Evolutionary conservation across 2,113 vertebrate species (phyloP).

Genomic region (Hippocampus zosterae): DNA sequence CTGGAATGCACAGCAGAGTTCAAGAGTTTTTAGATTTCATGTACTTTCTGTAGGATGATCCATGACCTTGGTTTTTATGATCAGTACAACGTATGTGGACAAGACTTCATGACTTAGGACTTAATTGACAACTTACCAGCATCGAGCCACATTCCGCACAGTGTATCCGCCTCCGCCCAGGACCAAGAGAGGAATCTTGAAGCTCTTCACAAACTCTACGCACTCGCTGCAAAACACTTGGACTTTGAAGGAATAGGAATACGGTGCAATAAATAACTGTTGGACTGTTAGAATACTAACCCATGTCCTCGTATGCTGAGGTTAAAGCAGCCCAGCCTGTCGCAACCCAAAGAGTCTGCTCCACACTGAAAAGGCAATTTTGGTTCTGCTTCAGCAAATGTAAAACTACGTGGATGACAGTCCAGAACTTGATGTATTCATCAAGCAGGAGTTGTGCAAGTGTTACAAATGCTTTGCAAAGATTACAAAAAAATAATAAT

Average conservation of each 20-base stretch:
- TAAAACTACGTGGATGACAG: not conserved
- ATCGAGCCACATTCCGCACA: slow-evolving; percentile 92
- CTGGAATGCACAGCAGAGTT: slow-evolving; percentile 54
- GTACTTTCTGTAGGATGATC: no score
- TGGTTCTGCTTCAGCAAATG: not conserved
- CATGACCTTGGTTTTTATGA: no score
- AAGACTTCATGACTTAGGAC: no score
- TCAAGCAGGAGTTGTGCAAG: not conserved
- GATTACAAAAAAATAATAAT: no score
- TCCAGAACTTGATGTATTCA: not conserved
- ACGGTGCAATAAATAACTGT: not conserved
- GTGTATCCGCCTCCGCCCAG: slow-evolving; percentile 97
- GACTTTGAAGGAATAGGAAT: not conserved
- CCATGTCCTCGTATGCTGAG: slow-evolving; percentile 98
- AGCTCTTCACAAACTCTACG: slow-evolving; percentile 97
- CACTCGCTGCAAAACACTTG: slow-evolving; percentile 79
- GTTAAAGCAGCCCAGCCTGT: slow-evolving; percentile 95
- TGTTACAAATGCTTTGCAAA: no score
- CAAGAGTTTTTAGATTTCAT: not conserved
- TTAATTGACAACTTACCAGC: slow-evolving; percentile 76
- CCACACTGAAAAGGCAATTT: slow-evolving; percentile 78
- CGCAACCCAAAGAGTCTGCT: slow-evolving; percentile 94
- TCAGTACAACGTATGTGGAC: no score
- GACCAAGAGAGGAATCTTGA: slow-evolving; percentile 93
- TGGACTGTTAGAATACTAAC: slow-evolving; percentile 64